These are phyloP conservation scores for Lathamus discolor DNA, from an alignment of 2,113 vertebrate species.

Conservation along the genomic window DNA sequence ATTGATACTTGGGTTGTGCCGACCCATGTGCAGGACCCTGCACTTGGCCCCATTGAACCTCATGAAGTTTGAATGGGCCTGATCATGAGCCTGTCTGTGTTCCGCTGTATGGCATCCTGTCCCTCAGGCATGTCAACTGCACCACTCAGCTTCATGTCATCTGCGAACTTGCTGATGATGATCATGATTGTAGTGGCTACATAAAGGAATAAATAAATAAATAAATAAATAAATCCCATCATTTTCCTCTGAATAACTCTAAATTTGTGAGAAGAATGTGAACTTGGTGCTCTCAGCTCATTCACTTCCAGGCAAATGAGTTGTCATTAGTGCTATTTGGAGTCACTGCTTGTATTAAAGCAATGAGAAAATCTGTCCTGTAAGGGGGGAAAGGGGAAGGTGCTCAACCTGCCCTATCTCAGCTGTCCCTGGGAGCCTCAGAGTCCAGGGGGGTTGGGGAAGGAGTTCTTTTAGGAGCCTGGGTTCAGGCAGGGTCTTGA, in stretches of 20 bases:
- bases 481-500: too few species aligned
- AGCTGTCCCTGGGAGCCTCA: neutral
- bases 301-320: neutral
- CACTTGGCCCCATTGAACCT: neutral
- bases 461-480: neutral
- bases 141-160: neutral
- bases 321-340: neutral
- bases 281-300: neutral
- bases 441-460: fast-evolving
- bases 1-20: neutral
- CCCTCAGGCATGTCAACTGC: neutral
- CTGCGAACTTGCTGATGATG: neutral
- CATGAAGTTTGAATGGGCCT: neutral
- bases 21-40: neutral
- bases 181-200: neutral
- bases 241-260: neutral
- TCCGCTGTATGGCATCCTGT: neutral
- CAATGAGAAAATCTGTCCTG: neutral
- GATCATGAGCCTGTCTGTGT: neutral
- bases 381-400: neutral
- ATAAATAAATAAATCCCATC: neutral
- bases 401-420: neutral
- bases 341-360: neutral
- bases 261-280: neutral
- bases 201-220: neutral